phyloP scores from a whole-genome alignment of 1,140 invertebrate genomes.

The Trinorchestia longiramus region DNA sequence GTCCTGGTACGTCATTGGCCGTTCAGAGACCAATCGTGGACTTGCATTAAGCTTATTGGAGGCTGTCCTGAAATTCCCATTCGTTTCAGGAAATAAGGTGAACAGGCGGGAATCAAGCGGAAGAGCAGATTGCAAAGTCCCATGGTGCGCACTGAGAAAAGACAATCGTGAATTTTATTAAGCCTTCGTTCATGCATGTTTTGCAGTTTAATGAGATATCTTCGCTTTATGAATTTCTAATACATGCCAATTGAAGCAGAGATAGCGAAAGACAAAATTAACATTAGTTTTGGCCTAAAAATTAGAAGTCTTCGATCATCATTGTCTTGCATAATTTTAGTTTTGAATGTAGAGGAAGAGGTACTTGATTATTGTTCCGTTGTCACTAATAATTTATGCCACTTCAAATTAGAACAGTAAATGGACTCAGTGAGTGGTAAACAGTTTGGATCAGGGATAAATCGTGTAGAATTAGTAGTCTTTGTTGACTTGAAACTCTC shows the following conservation, averaged over 20 bases:
- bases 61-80: not conserved
- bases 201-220: not conserved
- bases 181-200: not conserved
- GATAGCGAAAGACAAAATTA: not conserved
- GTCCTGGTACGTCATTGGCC: not conserved
- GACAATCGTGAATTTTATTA: not conserved
- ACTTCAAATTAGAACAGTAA: not conserved
- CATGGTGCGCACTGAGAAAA: not conserved
- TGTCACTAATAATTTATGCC: not conserved
- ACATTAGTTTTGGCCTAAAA: not conserved
- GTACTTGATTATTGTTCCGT: not conserved
- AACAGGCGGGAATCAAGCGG: not conserved
- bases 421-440: not conserved
- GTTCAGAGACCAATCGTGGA: conserved; percentile 12
- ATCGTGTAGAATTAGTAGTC: not conserved
- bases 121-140: not conserved
- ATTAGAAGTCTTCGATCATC: not conserved
- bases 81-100: not conserved
- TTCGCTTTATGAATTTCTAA: not conserved
- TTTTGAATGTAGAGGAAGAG: not conserved
- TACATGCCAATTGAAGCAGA: not conserved
- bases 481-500: too few species aligned
- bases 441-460: not conserved
- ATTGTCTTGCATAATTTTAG: not conserved
- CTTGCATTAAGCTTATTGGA: conserved; percentile 19